Evolutionary conservation across 1,140 invertebrate genomes (phyloP).

Genomic region (Campoletis sonorensis): DNA sequence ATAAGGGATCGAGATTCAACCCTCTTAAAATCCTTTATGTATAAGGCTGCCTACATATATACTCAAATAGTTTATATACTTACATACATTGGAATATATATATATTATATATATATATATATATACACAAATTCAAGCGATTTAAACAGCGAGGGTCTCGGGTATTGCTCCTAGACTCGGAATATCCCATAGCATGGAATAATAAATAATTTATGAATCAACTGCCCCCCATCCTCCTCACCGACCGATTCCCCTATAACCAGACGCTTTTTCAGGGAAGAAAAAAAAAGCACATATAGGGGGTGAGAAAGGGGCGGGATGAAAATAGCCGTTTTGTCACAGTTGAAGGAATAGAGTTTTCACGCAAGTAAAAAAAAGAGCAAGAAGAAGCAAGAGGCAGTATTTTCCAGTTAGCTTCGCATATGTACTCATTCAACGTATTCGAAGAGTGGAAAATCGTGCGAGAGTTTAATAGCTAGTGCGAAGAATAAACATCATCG

Average conservation of each 20-base stretch:
- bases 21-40: conserved; percentile 22
- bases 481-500: conserved; percentile 16
- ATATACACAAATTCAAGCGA: conserved; percentile 25
- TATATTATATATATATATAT: conserved; percentile 8
- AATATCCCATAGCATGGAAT: conserved; percentile 16
- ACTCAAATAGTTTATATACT: background rate
- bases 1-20: conserved; percentile 11
- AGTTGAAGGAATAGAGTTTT: conserved; percentile 6
- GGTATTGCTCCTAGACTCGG: background rate
- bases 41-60: background rate
- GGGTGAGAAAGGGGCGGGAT: background rate
- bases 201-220: conserved; percentile 69
- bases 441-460: background rate
- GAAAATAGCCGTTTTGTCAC: conserved; percentile 26
- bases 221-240: conserved; percentile 58
- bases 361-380: background rate
- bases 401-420: background rate
- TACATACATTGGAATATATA: background rate
- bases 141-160: conserved; percentile 38
- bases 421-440: background rate
- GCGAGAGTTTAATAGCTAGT: background rate
- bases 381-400: background rate
- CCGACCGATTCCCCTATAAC: conserved; percentile 54
- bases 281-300: background rate
- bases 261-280: conserved; percentile 35